phyloP scores from a whole-genome alignment of 2,113 vertebrate species.

The Notechis scutatus region DNA sequence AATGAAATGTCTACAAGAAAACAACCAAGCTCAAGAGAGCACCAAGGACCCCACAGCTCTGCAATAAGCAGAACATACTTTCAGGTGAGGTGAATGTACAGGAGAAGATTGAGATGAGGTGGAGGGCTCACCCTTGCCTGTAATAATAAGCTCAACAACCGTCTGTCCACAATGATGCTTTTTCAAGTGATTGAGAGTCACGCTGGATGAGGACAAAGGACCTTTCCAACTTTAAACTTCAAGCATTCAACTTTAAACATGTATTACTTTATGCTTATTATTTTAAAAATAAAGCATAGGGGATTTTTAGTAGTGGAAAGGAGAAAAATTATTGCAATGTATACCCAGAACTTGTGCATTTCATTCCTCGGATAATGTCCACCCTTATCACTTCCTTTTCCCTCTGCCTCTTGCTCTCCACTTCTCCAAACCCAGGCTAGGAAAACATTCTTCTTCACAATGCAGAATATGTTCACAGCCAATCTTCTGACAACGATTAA shows the following conservation, averaged over 20 bases:
- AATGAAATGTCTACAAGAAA: too few species aligned
- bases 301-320: background rate
- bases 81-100: background rate
- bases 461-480: background rate
- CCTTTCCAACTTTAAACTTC: background rate
- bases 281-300: too few species aligned
- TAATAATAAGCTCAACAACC: background rate
- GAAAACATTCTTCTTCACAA: background rate
- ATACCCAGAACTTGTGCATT: background rate
- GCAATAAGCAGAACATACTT: background rate
- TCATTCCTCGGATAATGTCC: background rate
- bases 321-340: background rate
- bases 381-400: background rate
- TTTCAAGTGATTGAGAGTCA: background rate
- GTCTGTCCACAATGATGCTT: too few species aligned
- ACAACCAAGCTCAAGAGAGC: too few species aligned
- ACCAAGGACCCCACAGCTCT: background rate
- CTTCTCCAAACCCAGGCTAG: background rate
- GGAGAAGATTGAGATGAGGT: background rate
- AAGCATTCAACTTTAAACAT: background rate
- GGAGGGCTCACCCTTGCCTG: background rate
- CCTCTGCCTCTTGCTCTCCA: background rate
- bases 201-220: background rate
- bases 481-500: background rate
- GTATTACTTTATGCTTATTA: background rate